Base-by-base conservation (phyloP, 2,797 vertebrate species). In the Characodon lateralis region DNA sequence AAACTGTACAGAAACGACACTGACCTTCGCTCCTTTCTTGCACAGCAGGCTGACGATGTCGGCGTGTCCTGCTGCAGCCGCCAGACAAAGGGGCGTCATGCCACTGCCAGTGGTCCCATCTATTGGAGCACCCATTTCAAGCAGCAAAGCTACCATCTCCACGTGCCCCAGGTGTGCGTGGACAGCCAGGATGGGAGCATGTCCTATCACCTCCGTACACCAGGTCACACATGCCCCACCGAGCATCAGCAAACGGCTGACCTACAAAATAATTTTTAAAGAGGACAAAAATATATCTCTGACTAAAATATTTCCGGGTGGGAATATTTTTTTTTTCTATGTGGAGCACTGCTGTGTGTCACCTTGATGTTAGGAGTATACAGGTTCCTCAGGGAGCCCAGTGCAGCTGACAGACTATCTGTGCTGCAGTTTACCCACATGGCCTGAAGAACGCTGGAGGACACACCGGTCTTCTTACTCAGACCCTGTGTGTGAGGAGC, bases 331-430 rank as follows among this genome's bases (percentile, higher is more conserved):
- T 31, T 55, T 22, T 65, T 14, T 77, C 12, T 24, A 46, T 73
- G 56, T 31, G 48, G 73, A 71, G 31, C 46, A 26, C 5, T 65
- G 61, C 61, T 66, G 72, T 81, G 13, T 83, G 93, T 93, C 91
- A 99, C 98, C 97, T 99, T 99, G 94, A 98, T 97, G 1, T 99
- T 99, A 55, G 98, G 98, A 28, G 98, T 99, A 85, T 99, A 99
- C 69, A 99, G 96, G 89, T 99, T 99, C 89, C 98, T 96, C 74
- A 99, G 96, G 55, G 98, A 99, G 69, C 96, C 97, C 2, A 99
- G 95, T 0, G 98, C 98, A 2, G 98, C 96, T 1, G 98, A 99
- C 31, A 99, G 94, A 18, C 97, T 97, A 81, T 99, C 98, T 0
- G 98, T 97, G 86, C 98, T 99, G 83, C 96, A 98, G 73, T 96